These are phyloP conservation scores for Orius laevigatus DNA, from an alignment of 1,140 invertebrate genomes.

Conservation along the genomic window DNA sequence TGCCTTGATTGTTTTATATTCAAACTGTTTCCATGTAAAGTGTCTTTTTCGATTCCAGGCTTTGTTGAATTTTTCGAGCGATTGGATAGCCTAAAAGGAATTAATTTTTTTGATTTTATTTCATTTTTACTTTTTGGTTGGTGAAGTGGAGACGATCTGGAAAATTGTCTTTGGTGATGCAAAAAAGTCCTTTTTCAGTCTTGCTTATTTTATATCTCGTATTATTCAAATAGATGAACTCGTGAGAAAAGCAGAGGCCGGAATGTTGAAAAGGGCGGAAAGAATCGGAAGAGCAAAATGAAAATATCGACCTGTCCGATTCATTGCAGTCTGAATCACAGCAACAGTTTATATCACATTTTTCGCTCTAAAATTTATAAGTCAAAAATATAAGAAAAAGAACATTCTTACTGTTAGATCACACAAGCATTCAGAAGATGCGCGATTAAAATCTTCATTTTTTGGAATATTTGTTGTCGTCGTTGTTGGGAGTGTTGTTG, in stretches of 20 bases:
- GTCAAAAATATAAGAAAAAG: background rate
- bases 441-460: no score
- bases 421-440: slow-evolving; percentile 13
- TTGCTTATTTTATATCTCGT: slow-evolving; percentile 26
- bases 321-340: slow-evolving; percentile 50
- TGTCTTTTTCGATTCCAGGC: slow-evolving; percentile 10
- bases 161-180: slow-evolving; percentile 38
- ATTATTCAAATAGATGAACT: slow-evolving; percentile 30
- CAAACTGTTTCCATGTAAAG: slow-evolving; percentile 7
- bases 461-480: no score
- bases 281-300: slow-evolving; percentile 27
- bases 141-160: slow-evolving; percentile 22
- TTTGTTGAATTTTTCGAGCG: slow-evolving; percentile 12
- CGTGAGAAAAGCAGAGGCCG: slow-evolving; percentile 12
- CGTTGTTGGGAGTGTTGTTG: no score
- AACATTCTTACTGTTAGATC: slow-evolving; percentile 16
- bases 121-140: slow-evolving; percentile 5
- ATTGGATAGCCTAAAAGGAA: slow-evolving; percentile 9
- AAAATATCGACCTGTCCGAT: slow-evolving; percentile 37
- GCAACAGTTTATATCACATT: slow-evolving; percentile 56
- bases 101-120: slow-evolving; percentile 3
- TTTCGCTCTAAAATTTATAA: slow-evolving; percentile 27
- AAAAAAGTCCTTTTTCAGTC: slow-evolving; percentile 35
- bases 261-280: slow-evolving; percentile 4
- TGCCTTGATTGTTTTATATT: slow-evolving; percentile 2